phyloP scores from a whole-genome alignment of 2,888 invertebrate genomes.

The Yponomeuta cagnagella region DNA sequence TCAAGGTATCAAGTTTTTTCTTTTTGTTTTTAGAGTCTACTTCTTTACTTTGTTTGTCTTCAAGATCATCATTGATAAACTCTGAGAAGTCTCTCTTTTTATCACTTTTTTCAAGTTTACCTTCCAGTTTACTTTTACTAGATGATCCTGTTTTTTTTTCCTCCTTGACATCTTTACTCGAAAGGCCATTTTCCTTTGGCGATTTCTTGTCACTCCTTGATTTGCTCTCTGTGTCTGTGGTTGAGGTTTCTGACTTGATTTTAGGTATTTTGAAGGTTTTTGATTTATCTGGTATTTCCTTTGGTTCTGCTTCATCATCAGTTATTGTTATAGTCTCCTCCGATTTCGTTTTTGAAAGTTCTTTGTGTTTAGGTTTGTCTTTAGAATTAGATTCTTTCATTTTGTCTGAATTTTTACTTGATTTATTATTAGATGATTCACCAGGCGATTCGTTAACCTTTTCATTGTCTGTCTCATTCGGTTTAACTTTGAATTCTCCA shows the following conservation, averaged over 20 bases:
- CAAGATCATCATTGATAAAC: constrained; percentile 37
- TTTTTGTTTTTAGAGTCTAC: constrained; percentile 27
- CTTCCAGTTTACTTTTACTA: constrained; percentile 1
- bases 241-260: constrained; percentile 5
- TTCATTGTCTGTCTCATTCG: constrained; percentile 6
- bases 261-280: constrained; percentile 12
- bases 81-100: constrained; percentile 35
- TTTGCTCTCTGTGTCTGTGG: not conserved
- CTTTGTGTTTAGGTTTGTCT: constrained; percentile 13
- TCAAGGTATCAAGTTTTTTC: constrained; percentile 46
- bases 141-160: not conserved
- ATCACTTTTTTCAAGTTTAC: constrained; percentile 19
- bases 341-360: not conserved
- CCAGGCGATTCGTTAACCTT: not conserved
- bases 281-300: constrained; percentile 11
- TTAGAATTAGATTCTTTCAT: constrained; percentile 6
- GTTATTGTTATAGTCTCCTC: constrained; percentile 12
- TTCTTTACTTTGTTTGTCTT: constrained; percentile 12
- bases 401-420: constrained; percentile 10
- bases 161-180: not conserved
- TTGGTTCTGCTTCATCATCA: constrained; percentile 15
- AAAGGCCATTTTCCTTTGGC: not conserved
- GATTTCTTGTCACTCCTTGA: not conserved
- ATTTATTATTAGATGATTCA: not conserved
- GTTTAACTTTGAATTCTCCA: not conserved